These are phyloP conservation scores for Atherinosoma microstoma DNA, from an alignment of 2,797 vertebrate genomes.

Conservation along the genomic window DNA sequence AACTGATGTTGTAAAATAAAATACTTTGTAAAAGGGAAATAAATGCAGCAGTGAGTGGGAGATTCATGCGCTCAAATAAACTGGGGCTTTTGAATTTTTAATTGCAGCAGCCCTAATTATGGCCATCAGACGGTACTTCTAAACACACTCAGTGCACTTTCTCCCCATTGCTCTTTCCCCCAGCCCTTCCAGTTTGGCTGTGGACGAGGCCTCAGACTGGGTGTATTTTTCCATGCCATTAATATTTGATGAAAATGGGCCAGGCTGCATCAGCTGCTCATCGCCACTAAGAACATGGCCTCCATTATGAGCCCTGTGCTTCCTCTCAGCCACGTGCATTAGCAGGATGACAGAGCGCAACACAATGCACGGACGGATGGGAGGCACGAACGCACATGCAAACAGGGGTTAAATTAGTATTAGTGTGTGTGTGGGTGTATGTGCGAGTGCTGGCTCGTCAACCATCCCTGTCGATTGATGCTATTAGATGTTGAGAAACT, in stretches of 20 bases:
- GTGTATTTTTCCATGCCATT: slow-evolving; percentile 99
- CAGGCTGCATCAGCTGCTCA: slow-evolving; percentile 98
- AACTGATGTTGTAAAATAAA: slow-evolving; percentile 97
- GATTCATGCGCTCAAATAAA: slow-evolving; percentile 99
- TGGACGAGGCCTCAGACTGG: slow-evolving; percentile 84
- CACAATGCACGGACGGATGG: slow-evolving; percentile 76
- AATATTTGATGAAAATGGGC: slow-evolving; percentile 99
- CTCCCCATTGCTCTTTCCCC: slow-evolving; percentile 85
- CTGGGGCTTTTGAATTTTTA: slow-evolving; percentile 99
- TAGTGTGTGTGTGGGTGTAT: slow-evolving; percentile 31
- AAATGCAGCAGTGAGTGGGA: slow-evolving; percentile 90
- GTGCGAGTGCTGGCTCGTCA: slow-evolving; percentile 85
- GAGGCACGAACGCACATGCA: slow-evolving; percentile 45
- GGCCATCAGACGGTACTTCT: slow-evolving; percentile 98
- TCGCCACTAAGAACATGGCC: slow-evolving; percentile 92
- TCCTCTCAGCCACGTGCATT: slow-evolving; percentile 96
- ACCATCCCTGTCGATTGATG: slow-evolving; percentile 95
- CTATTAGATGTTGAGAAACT: slow-evolving; percentile 98
- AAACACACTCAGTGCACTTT: slow-evolving; percentile 98
- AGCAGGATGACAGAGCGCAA: slow-evolving; percentile 94
- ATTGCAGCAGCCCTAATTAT: slow-evolving; percentile 99
- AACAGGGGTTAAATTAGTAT: slow-evolving; percentile 30
- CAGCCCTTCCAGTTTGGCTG: slow-evolving; percentile 83
- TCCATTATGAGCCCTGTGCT: slow-evolving; percentile 96
- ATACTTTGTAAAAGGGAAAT: slow-evolving; percentile 99